Evolutionary conservation across 2,113 vertebrate species (phyloP).

Genomic region (Propithecus coquereli): DNA sequence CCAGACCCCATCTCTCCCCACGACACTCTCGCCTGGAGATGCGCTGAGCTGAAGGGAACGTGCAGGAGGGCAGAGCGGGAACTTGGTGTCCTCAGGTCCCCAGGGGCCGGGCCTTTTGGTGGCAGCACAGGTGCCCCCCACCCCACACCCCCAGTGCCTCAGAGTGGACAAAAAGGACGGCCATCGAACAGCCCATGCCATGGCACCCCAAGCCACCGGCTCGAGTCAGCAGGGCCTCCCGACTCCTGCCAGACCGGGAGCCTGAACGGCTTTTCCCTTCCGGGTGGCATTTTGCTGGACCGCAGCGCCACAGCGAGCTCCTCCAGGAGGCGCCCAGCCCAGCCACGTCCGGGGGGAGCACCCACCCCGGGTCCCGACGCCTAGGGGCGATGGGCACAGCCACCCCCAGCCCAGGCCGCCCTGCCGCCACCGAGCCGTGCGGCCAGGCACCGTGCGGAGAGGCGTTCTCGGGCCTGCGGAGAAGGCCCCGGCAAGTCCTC

Average conservation of each 20-base stretch:
- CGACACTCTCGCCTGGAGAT: fast-evolving
- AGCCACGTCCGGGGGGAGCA: not conserved
- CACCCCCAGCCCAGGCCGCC: not conserved
- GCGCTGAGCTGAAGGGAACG: fast-evolving
- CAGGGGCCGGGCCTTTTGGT: fast-evolving
- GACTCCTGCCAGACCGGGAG: not conserved
- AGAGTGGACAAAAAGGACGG: not conserved
- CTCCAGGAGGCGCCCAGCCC: not conserved
- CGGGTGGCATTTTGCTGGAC: not conserved
- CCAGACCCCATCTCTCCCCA: not conserved
- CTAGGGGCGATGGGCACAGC: not conserved
- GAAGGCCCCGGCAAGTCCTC: not conserved
- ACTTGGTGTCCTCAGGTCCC: not conserved
- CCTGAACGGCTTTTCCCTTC: not conserved
- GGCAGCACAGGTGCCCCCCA: too few relatives aligned
- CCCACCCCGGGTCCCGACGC: not conserved
- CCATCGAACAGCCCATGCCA: fast-evolving
- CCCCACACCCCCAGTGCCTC: not conserved
- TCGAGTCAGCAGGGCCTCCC: not conserved
- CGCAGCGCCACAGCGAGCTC: fast-evolving
- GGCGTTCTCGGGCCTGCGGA: fast-evolving
- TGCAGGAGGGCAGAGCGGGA: not conserved
- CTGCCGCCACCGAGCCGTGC: fast-evolving
- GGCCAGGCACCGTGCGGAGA: not conserved
- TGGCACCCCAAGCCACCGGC: not conserved